Conservation (phyloP, 2,113 vertebrate species). For the Petrocephalus zakoni region DNA sequence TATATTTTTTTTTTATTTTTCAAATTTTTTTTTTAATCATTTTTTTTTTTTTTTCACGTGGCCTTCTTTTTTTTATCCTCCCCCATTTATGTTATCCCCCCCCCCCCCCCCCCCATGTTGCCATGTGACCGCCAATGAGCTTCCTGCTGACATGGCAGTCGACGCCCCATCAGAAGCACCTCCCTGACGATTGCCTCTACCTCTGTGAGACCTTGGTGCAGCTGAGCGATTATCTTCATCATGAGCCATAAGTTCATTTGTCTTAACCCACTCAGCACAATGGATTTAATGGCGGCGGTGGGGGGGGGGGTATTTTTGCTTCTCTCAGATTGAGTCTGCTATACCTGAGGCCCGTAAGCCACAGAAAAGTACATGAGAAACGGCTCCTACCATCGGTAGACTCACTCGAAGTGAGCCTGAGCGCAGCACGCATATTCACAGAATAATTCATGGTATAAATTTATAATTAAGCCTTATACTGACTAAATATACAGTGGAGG, state of each 20-base stretch:
- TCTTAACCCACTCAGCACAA: background rate
- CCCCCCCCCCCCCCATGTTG: background rate
- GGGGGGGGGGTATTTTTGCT: background rate
- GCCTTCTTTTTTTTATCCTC: no score
- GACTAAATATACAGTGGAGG: background rate
- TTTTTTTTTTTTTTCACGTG: no score
- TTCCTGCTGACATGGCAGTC: background rate
- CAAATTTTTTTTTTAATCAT: no score
- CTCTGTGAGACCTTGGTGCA: background rate
- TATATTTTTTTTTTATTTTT: no score
- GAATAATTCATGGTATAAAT: background rate
- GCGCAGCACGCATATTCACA: background rate
- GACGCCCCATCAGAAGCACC: background rate
- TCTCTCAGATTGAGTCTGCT: background rate
- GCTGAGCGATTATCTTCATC: background rate
- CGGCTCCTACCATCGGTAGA: background rate
- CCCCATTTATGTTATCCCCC: no score
- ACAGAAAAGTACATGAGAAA: background rate
- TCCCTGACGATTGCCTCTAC: background rate
- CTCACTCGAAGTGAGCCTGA: background rate
- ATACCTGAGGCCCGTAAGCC: background rate
- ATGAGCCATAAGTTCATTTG: background rate
- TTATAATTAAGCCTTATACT: constrained; percentile 1
- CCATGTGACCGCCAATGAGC: background rate
- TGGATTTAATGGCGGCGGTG: background rate